Percentiles rank a stretch among this genome's conserved stretches.
Evolutionary conservation across 1,140 invertebrate genomes (phyloP).

Genomic region (Cecropterus lyciades): DNA sequence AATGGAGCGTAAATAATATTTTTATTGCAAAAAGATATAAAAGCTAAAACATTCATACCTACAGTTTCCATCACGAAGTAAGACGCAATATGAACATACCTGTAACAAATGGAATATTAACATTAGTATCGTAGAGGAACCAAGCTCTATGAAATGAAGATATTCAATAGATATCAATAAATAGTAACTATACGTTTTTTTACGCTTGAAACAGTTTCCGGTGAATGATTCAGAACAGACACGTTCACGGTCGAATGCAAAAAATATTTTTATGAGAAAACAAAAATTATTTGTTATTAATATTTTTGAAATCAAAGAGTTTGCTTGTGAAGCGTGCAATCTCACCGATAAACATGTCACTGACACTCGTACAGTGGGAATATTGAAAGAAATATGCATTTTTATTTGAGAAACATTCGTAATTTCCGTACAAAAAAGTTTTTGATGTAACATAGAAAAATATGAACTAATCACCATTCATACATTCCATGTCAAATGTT

Average conservation of each 20-base stretch:
- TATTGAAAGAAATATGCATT: not conserved
- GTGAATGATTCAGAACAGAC: not conserved
- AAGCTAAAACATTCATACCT: too few species aligned
- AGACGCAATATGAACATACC: not conserved
- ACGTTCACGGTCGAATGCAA: not conserved
- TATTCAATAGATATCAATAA: too few species aligned
- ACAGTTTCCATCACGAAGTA: too few species aligned
- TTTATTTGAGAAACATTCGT: not conserved
- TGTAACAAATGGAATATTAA: not conserved
- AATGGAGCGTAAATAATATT: too few species aligned
- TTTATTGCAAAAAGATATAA: too few species aligned
- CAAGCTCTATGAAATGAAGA: too few species aligned
- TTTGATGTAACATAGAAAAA: too few species aligned
- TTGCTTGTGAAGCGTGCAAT: conserved; percentile 18
- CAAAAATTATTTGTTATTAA: conserved; percentile 8
- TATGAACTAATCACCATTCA: too few species aligned
- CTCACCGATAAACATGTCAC: conserved; percentile 38
- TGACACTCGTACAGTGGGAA: conserved; percentile 9
- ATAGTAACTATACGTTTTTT: not conserved
- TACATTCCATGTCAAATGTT: too few species aligned
- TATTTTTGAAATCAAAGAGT: not conserved
- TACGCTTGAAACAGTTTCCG: not conserved
- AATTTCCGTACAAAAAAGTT: not conserved
- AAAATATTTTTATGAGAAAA: conserved; percentile 2
- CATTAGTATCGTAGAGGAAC: not conserved